phyloP scores from a whole-genome alignment of 1,140 invertebrate species.

The Chrysomallon squamiferum region DNA sequence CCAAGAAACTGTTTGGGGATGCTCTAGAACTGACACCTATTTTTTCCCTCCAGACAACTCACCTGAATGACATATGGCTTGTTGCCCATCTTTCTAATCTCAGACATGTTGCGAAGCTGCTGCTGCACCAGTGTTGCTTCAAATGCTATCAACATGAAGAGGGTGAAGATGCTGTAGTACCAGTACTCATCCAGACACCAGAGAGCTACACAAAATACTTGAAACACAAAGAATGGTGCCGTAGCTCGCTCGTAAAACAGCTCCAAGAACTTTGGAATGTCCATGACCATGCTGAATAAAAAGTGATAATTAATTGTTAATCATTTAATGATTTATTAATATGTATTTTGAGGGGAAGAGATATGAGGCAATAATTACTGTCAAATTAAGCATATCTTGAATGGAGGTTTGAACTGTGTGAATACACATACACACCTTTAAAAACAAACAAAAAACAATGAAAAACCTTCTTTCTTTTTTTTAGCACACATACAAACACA shows the following conservation, averaged over 20 bases:
- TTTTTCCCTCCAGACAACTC: no score
- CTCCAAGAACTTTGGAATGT: constrained; percentile 95
- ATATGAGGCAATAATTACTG: no score
- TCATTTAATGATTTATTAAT: no score
- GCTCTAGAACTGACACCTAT: no score
- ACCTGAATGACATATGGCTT: constrained; percentile 91
- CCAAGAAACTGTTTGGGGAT: no score
- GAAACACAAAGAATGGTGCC: constrained; percentile 94
- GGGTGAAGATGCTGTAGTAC: constrained; percentile 97
- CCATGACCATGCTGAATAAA: constrained; percentile 78
- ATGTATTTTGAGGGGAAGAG: no score
- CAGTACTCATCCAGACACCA: constrained; percentile 95
- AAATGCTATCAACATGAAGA: constrained; percentile 97
- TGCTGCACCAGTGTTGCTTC: constrained; percentile 98
- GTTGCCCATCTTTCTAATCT: constrained; percentile 99
- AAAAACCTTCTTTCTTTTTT: no score
- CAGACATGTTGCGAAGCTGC: constrained; percentile 97
- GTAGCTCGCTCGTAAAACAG: constrained; percentile 97
- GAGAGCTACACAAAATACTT: constrained; percentile 95
- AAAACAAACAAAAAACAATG: no score
- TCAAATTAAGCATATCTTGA: no score
- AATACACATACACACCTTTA: no score
- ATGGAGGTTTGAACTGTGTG: no score
- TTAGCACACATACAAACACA: no score
- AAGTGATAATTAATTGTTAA: neutral